Percentiles rank a stretch among this genome's conserved stretches.
Evolutionary conservation across 2,888 invertebrate species (phyloP).

Genomic region (Andrena dorsata): DNA sequence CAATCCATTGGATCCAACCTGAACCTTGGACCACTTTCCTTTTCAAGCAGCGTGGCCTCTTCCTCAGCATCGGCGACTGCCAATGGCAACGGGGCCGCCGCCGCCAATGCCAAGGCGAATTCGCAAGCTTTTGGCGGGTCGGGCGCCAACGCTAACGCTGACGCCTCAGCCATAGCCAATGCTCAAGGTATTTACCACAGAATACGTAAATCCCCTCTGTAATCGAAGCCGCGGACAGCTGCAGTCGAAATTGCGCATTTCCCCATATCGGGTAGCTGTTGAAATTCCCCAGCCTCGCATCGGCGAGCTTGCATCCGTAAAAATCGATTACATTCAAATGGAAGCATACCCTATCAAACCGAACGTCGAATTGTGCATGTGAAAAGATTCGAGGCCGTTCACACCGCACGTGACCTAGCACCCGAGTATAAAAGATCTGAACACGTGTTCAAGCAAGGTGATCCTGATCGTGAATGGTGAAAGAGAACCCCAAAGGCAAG

Average conservation of each 20-base stretch:
- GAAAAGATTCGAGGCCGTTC: too few species aligned
- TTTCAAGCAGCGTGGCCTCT: constrained; percentile 69
- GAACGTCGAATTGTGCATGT: too few species aligned
- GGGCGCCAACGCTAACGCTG: constrained; percentile 55
- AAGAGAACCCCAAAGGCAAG: background rate
- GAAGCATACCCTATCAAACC: too few species aligned
- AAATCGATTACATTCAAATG: too few species aligned
- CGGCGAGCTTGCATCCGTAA: background rate
- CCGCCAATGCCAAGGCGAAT: constrained; percentile 60
- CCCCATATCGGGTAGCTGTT: too few species aligned
- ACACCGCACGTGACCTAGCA: too few species aligned
- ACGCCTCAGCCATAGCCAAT: constrained; percentile 51
- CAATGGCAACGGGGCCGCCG: constrained; percentile 60
- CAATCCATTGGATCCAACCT: constrained; percentile 70
- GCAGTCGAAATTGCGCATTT: background rate
- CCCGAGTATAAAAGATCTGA: too few species aligned
- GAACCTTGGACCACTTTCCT: constrained; percentile 76
- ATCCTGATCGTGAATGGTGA: background rate
- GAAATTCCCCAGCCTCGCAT: background rate
- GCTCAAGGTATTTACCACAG: constrained; percentile 57
- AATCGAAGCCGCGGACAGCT: background rate
- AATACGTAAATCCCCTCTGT: background rate
- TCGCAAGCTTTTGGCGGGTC: constrained; percentile 59
- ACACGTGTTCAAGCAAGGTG: too few species aligned
- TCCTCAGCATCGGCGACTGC: constrained; percentile 73